Percentiles rank a stretch among this genome's conserved stretches.
phyloP scores from a whole-genome alignment of 2,113 vertebrate species.

The Mola mola region DNA sequence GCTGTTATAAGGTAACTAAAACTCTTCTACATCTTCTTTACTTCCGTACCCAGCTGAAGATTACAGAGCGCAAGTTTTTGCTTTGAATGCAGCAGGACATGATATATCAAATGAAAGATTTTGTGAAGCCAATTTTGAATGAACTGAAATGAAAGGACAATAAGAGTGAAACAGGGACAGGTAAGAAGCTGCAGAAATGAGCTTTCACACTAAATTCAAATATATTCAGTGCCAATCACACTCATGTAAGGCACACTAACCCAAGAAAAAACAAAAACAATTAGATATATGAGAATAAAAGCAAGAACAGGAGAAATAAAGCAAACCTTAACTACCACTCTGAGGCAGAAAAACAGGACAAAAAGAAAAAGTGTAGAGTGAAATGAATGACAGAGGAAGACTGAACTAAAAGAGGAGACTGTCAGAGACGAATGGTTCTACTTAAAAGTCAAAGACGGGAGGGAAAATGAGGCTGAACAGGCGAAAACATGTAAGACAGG shows the following conservation, averaged over 20 bases:
- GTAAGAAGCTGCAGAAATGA: slow-evolving; percentile 12
- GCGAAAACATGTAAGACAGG: slow-evolving; percentile 3
- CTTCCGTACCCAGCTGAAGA: slow-evolving; percentile 6
- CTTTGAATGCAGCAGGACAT: slow-evolving; percentile 17
- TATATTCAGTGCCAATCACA: slow-evolving; percentile 23
- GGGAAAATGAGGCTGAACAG: slow-evolving; percentile 20
- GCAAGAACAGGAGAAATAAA: slow-evolving; percentile 1
- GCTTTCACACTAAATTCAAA: slow-evolving; percentile 12
- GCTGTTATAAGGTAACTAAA: slow-evolving; percentile 14
- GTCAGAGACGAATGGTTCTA: slow-evolving; percentile 2
- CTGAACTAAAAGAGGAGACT: not conserved
- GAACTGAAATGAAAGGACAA: not conserved
- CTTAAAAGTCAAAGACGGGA: slow-evolving; percentile 22
- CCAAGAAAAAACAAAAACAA: not conserved
- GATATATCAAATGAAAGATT: not conserved
- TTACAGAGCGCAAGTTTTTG: slow-evolving; percentile 19
- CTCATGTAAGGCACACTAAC: not conserved
- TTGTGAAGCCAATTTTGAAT: slow-evolving; percentile 8
- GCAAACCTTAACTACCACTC: slow-evolving; percentile 11
- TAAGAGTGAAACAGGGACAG: not conserved
- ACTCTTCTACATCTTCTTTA: slow-evolving; percentile 3
- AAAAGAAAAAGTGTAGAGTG: not conserved
- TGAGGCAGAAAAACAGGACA: not conserved
- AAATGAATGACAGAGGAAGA: slow-evolving; percentile 33
- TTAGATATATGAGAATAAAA: not conserved